Percentiles rank a stretch among this genome's conserved stretches.
Conservation (phyloP, 1,140 invertebrate species). For the Hydropsyche tenuis region DNA sequence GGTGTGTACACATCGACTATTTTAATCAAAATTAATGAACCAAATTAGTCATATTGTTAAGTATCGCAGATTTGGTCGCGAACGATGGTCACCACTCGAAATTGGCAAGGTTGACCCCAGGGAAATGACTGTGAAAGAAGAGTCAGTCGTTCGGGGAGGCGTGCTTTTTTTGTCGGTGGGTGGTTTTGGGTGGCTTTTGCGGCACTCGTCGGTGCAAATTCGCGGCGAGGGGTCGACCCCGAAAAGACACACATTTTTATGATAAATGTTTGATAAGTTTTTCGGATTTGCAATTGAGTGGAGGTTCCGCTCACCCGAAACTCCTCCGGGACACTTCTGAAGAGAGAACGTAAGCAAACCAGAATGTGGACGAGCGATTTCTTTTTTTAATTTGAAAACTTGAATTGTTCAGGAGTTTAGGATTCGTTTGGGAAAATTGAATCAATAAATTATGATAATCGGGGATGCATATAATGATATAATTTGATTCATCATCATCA, state of each 20-base stretch:
- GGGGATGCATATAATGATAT: no score
- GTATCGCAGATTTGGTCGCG: background rate
- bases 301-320: constrained; percentile 25
- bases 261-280: constrained; percentile 49
- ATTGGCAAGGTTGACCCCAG: constrained; percentile 44
- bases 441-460: no score
- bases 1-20: background rate
- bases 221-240: constrained; percentile 5
- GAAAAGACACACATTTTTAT: constrained; percentile 47
- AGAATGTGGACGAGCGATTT: background rate
- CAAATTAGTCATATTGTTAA: background rate
- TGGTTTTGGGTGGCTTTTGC: no score
- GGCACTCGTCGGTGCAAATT: background rate
- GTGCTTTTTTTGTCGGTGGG: background rate
- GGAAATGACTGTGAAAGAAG: constrained; percentile 49
- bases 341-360: background rate
- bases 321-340: background rate
- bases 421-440: no score
- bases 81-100: constrained; percentile 38
- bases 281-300: constrained; percentile 45
- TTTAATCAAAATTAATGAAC: background rate
- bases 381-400: constrained; percentile 2
- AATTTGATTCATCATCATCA: no score
- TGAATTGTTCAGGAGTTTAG: background rate
- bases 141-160: constrained; percentile 16